These are phyloP conservation scores for Porphyrio hochstetteri DNA, from an alignment of 2,113 vertebrate species.

Conservation along the genomic window DNA sequence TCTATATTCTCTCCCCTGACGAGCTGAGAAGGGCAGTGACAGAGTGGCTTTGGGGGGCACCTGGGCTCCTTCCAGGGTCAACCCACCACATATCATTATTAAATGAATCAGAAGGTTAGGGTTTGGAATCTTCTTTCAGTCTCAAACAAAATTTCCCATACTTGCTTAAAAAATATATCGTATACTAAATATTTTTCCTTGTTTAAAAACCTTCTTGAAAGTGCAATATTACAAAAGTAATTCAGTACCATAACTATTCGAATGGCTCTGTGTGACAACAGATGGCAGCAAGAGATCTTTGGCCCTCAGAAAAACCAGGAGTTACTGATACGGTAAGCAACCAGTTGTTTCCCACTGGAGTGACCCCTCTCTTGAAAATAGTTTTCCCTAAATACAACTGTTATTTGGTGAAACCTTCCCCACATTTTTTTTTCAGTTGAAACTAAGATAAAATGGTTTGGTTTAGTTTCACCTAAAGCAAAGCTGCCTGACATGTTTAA, in stretches of 20 bases:
- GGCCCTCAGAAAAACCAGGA: neutral
- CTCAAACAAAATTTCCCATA: neutral
- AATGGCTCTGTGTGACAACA: neutral
- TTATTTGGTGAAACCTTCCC: neutral
- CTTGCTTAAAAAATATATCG: neutral
- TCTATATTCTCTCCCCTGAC: too few species aligned
- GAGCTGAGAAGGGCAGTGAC: too few species aligned
- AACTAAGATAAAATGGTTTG: neutral
- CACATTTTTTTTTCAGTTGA: neutral
- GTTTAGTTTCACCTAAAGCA: neutral
- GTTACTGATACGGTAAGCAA: rapidly evolving
- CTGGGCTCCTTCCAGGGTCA: too few species aligned
- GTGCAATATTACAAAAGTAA: neutral
- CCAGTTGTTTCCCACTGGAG: neutral
- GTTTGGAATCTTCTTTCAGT: neutral
- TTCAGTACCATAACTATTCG: neutral
- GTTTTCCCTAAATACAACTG: neutral
- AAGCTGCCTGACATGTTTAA: neutral
- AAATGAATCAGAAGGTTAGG: neutral
- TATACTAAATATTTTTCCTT: neutral
- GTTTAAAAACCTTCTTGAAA: neutral
- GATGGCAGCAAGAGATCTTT: neutral
- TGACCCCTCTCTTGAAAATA: neutral
- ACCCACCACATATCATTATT: neutral
- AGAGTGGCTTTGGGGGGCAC: too few species aligned